Conservation (phyloP, 2,888 invertebrate genomes). For the Tiliacea citrago region DNA sequence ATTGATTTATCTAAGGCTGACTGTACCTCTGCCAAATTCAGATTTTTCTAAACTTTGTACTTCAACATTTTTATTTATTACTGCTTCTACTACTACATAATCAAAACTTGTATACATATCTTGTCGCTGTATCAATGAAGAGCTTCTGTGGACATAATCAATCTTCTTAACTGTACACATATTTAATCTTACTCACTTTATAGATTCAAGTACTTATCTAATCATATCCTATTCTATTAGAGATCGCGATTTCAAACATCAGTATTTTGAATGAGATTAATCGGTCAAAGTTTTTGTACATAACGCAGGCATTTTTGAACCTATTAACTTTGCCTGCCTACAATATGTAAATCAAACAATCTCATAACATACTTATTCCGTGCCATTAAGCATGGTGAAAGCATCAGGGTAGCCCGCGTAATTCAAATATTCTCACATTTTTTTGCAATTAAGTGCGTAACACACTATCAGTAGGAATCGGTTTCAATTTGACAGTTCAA, state of each 20-base stretch:
- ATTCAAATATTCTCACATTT: no score
- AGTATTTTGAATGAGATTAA: conserved; percentile 2
- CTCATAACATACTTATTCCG: not conserved
- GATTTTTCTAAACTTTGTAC: not conserved
- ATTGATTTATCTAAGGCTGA: not conserved
- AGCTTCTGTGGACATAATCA: conserved; percentile 60
- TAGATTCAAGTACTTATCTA: conserved; percentile 25
- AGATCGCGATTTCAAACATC: not conserved
- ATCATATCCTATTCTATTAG: conserved; percentile 43
- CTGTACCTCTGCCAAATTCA: not conserved
- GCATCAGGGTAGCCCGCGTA: no score
- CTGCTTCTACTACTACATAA: conserved; percentile 15
- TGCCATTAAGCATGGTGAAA: not conserved
- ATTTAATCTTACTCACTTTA: conserved; percentile 48
- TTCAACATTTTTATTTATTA: not conserved
- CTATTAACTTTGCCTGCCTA: not conserved
- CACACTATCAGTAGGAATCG: no score
- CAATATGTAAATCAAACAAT: not conserved
- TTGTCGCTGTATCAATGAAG: conserved; percentile 46
- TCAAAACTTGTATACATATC: conserved; percentile 47
- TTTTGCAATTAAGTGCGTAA: no score
- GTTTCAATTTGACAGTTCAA: no score
- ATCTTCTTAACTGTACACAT: conserved; percentile 46
- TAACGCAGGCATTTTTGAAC: not conserved
- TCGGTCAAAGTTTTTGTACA: not conserved